A percentile compares a stretch with the other conserved stretches of the same genome.
phyloP scores from a whole-genome alignment of 2,888 invertebrate species.

The Cataglyphis albicans region DNA sequence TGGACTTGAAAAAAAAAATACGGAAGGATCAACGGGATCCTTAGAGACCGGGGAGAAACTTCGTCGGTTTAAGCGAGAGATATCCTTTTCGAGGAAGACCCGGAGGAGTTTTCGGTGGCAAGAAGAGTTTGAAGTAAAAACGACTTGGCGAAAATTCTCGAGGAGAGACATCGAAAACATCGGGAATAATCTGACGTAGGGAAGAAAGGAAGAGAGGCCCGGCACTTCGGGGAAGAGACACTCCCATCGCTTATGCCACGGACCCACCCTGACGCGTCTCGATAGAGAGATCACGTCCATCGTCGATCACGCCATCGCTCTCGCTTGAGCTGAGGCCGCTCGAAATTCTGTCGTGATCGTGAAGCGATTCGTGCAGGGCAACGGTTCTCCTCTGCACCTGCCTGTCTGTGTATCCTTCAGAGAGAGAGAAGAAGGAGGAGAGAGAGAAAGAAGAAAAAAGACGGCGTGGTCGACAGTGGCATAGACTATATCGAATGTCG shows the following conservation, averaged over 20 bases:
- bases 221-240: constrained; percentile 47
- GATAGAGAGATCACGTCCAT: constrained; percentile 49
- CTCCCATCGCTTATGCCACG: constrained; percentile 37
- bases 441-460: constrained; percentile 37
- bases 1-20: constrained; percentile 5
- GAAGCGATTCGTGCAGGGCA: constrained; percentile 11
- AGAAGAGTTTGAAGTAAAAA: constrained; percentile 16
- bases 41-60: constrained; percentile 27
- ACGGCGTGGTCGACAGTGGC: constrained; percentile 50
- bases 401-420: not conserved
- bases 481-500: constrained; percentile 63
- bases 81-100: not conserved
- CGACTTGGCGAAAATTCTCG: not conserved
- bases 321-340: not conserved
- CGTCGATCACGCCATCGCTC: constrained; percentile 48
- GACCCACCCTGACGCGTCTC: constrained; percentile 27
- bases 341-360: constrained; percentile 31
- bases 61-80: not conserved
- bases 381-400: constrained; percentile 42
- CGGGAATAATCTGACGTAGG: not conserved
- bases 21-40: constrained; percentile 16
- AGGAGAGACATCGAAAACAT: not conserved
- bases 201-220: not conserved
- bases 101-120: not conserved
- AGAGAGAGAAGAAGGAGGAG: not conserved